Evolutionary conservation across 2,113 vertebrate genomes (phyloP).

Genomic region (Chaetura pelagica): DNA sequence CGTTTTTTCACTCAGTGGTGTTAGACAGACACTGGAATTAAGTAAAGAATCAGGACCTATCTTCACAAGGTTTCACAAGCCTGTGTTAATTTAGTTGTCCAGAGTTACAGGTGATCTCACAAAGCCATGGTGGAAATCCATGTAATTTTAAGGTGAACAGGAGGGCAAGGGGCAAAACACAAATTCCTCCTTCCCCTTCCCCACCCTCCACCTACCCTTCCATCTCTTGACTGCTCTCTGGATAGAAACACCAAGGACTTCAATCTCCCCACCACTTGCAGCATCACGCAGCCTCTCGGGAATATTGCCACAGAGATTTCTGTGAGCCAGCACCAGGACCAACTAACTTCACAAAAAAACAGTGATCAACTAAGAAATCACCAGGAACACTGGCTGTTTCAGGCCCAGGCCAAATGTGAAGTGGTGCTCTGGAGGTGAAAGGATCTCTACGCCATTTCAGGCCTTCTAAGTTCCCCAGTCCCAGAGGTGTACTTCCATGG

Average conservation of each 20-base stretch:
- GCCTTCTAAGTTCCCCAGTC: conserved; percentile 26
- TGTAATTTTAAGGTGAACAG: neutral
- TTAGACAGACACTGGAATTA: neutral
- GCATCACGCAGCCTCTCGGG: neutral
- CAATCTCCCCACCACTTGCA: neutral
- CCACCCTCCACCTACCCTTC: neutral
- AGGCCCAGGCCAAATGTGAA: neutral
- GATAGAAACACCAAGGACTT: neutral
- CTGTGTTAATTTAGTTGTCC: neutral
- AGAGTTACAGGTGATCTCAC: neutral
- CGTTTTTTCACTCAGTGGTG: neutral
- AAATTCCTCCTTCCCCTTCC: neutral
- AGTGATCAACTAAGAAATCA: neutral
- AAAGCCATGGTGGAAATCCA: neutral
- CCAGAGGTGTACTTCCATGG: neutral
- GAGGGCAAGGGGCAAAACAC: neutral
- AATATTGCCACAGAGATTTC: neutral
- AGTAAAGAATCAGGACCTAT: neutral
- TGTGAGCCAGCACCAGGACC: neutral
- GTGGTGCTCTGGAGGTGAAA: conserved; percentile 32
- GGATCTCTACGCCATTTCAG: neutral
- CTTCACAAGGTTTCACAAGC: neutral
- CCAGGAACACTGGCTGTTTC: neutral
- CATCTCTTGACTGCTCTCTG: neutral
- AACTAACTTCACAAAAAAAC: neutral